A percentile compares a stretch with the other conserved stretches of the same genome.
Evolutionary conservation across 1,140 invertebrate species (phyloP).

Genomic region (Panulirus ornatus): DNA sequence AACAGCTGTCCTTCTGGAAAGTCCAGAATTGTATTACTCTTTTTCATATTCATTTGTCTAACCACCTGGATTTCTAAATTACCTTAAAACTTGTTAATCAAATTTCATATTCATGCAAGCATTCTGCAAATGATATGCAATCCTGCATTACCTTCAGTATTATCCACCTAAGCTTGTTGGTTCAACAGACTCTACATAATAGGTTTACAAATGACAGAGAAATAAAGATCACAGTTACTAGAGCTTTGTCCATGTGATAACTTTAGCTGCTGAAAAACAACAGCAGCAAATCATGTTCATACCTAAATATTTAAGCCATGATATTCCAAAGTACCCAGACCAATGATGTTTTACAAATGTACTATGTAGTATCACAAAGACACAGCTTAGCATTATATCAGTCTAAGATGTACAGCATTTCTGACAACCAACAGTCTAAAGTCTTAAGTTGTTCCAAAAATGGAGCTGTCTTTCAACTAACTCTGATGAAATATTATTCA

Average conservation of each 20-base stretch:
- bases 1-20: background rate
- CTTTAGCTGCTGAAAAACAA: no score
- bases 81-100: background rate
- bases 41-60: background rate
- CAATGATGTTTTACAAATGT: slow-evolving; percentile 14
- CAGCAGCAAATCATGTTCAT: background rate
- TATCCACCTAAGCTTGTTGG: background rate
- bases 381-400: background rate
- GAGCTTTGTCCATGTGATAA: slow-evolving; percentile 16
- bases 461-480: background rate
- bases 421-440: background rate
- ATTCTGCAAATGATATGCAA: background rate
- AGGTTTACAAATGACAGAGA: background rate
- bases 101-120: background rate
- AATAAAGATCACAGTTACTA: slow-evolving; percentile 5
- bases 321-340: background rate
- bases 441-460: background rate
- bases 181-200: background rate
- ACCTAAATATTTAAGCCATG: background rate
- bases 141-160: background rate
- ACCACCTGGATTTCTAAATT: background rate
- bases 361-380: slow-evolving; percentile 39
- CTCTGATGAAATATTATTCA: no score
- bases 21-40: background rate
- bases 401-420: slow-evolving; percentile 12